Evolutionary conservation across 2,888 invertebrate genomes (phyloP).

Genomic region (Pediacus dermestoides): DNA sequence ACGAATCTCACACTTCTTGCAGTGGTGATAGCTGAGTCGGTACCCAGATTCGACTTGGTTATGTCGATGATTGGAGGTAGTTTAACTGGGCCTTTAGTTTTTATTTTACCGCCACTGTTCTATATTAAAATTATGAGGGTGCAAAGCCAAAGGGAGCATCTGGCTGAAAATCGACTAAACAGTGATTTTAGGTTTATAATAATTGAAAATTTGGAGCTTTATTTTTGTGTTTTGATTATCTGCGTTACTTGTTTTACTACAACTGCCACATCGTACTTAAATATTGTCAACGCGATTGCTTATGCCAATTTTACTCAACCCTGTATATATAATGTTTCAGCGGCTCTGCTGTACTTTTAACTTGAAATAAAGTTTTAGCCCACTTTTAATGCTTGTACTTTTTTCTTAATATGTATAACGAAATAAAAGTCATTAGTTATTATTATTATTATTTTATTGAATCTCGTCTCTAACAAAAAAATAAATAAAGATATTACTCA

Average conservation of each 20-base stretch:
- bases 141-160: too few relatives aligned
- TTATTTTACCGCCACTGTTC: constrained; percentile 78
- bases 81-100: constrained; percentile 77
- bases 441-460: too few relatives aligned
- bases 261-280: constrained; percentile 66
- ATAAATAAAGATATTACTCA: too few relatives aligned
- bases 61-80: constrained; percentile 85
- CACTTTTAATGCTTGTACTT: too few relatives aligned
- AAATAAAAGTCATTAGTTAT: too few relatives aligned
- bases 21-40: constrained; percentile 74
- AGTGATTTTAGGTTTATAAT: too few relatives aligned
- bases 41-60: constrained; percentile 82
- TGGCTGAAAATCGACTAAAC: too few relatives aligned
- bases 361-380: too few relatives aligned
- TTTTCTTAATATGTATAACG: too few relatives aligned
- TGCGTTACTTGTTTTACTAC: constrained; percentile 63
- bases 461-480: too few relatives aligned
- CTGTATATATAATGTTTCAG: constrained; percentile 62
- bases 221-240: constrained; percentile 55
- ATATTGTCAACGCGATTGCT: constrained; percentile 61
- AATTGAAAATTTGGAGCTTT: constrained; percentile 29
- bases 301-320: constrained; percentile 68
- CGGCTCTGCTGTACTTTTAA: constrained; percentile 28
- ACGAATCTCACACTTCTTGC: constrained; percentile 67
- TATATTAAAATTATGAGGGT: constrained; percentile 67